Percentiles rank a stretch among this genome's conserved stretches.
Evolutionary conservation across 37 sponge, comb jelly and placozoan species (phyloP).

Genomic region (Oopsacas minuta): DNA sequence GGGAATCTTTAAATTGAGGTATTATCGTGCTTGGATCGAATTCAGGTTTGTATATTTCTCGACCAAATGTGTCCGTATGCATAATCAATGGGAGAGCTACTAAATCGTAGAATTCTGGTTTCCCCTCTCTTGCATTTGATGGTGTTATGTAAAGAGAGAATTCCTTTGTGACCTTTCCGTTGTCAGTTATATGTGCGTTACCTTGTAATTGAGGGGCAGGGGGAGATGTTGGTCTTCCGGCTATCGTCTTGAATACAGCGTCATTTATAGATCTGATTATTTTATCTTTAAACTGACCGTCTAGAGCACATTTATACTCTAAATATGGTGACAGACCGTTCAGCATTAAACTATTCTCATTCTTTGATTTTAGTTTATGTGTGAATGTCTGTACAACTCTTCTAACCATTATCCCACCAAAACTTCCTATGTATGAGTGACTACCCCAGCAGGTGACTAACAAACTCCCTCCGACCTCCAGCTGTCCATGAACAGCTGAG

Average conservation of each 20-base stretch:
- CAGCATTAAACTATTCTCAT: background rate
- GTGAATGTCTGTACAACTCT: background rate
- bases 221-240: background rate
- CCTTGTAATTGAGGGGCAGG: background rate
- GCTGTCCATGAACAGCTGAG: background rate
- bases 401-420: background rate
- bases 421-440: background rate
- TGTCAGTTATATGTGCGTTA: background rate
- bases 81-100: background rate
- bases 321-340: background rate
- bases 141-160: background rate
- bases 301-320: background rate
- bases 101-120: background rate
- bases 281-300: background rate
- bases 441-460: background rate
- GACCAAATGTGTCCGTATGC: background rate
- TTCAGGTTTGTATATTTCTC: conserved; percentile 13
- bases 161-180: background rate
- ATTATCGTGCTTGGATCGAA: background rate
- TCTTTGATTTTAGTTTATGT: background rate
- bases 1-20: background rate
- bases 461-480: background rate
- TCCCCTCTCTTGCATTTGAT: background rate
- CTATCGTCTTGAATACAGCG: background rate
- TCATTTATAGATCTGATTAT: background rate